Percentiles rank a stretch among this genome's conserved stretches.
Conservation (phyloP, 2,888 invertebrate genomes). For the Ophion obscuratus region DNA sequence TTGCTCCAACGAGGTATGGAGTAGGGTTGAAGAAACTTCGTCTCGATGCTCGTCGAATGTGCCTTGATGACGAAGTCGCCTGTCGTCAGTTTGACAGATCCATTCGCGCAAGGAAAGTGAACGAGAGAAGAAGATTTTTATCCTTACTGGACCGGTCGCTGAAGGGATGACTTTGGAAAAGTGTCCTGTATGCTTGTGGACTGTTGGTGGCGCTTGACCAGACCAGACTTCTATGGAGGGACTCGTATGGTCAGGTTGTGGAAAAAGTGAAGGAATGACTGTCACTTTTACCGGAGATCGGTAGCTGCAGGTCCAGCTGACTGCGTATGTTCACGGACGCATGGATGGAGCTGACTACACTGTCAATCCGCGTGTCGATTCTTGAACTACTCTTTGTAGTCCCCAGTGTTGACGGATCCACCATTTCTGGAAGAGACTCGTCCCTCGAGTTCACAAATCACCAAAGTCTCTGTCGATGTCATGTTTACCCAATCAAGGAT, state of each 20-base stretch:
- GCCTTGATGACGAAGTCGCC: slow-evolving; percentile 43
- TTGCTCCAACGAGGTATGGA: neutral
- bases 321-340: neutral
- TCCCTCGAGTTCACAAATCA: neutral
- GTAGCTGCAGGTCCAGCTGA: slow-evolving; percentile 69
- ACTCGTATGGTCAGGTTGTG: slow-evolving; percentile 13
- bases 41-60: slow-evolving; percentile 3
- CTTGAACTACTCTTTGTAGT: slow-evolving; percentile 14
- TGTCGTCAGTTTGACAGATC: slow-evolving; percentile 14
- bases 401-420: too few species aligned
- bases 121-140: slow-evolving; percentile 45
- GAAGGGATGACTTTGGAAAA: slow-evolving; percentile 44
- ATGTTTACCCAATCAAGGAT: neutral
- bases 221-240: neutral
- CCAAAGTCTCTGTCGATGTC: neutral
- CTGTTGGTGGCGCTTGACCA: slow-evolving; percentile 32
- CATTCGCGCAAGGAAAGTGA: neutral
- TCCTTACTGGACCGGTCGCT: neutral
- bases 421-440: neutral
- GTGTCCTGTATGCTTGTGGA: slow-evolving; percentile 31
- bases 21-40: neutral
- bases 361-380: slow-evolving; percentile 36
- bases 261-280: slow-evolving; percentile 67
- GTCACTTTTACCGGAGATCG: slow-evolving; percentile 74
- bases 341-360: neutral